Evolutionary conservation across 2,797 vertebrate genomes (phyloP).

Genomic region (Cryptoblepharus egeriae): DNA sequence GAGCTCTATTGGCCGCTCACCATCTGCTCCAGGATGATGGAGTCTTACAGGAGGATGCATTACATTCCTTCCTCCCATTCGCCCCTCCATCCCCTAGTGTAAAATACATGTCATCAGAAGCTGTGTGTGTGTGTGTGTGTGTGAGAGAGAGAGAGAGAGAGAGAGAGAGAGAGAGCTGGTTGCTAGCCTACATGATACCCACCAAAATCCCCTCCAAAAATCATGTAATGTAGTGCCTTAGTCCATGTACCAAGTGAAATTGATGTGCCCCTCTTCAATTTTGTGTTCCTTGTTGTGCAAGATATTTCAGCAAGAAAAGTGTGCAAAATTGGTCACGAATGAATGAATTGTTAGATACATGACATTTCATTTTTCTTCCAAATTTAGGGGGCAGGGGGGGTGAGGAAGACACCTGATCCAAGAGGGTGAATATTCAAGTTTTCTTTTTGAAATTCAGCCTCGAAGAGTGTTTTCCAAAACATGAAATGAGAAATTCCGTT

Average conservation of each 20-base stretch:
- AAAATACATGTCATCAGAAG: neutral
- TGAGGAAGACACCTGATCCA: too few species aligned
- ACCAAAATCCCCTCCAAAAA: too few species aligned
- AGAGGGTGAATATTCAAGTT: neutral
- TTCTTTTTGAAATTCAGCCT: neutral
- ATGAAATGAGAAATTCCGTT: neutral
- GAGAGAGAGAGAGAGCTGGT: neutral
- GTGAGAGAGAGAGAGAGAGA: neutral
- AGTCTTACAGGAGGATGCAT: neutral
- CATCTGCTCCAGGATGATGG: slow-evolving; percentile 31
- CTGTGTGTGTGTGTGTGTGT: neutral
- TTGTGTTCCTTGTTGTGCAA: rapidly evolving
- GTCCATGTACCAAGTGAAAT: neutral
- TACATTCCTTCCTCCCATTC: neutral
- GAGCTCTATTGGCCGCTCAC: neutral
- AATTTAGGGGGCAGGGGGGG: too few species aligned
- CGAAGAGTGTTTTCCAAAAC: neutral
- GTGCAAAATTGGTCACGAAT: too few species aligned
- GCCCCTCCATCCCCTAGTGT: neutral
- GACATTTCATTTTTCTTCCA: neutral
- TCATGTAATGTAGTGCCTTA: too few species aligned
- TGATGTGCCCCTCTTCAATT: rapidly evolving
- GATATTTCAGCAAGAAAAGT: neutral
- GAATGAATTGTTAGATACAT: neutral
- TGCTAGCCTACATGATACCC: too few species aligned